phyloP scores from a whole-genome alignment of 1,140 invertebrate genomes.

The Eupristina koningsbergeri region DNA sequence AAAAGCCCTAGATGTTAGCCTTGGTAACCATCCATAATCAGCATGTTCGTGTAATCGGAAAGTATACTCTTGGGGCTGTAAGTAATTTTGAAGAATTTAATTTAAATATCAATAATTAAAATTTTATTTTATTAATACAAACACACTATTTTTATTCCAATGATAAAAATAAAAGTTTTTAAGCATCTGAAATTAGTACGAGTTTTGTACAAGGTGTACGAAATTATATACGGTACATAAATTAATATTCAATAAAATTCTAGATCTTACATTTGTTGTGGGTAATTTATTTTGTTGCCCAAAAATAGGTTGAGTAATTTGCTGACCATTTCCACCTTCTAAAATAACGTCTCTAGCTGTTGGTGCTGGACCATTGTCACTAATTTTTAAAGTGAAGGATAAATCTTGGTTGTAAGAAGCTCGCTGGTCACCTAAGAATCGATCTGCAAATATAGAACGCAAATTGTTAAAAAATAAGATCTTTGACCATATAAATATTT shows the following conservation, averaged over 20 bases:
- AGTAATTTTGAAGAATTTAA: not conserved
- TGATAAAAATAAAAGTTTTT: no score
- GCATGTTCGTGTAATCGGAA: conserved; percentile 93
- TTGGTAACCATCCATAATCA: conserved; percentile 93
- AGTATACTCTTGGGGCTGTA: conserved; percentile 81
- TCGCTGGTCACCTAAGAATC: conserved; percentile 93
- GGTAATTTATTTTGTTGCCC: conserved; percentile 92
- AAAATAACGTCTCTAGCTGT: conserved; percentile 90
- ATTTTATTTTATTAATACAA: no score
- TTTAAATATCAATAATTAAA: not conserved
- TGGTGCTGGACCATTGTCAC: conserved; percentile 80
- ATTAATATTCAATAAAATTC: not conserved
- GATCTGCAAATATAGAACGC: conserved; percentile 73
- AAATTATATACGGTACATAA: not conserved
- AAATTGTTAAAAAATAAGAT: not conserved
- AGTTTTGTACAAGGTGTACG: not conserved
- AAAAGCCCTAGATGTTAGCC: conserved; percentile 87
- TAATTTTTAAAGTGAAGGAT: conserved; percentile 91
- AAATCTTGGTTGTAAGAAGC: conserved; percentile 95
- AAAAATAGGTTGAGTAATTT: conserved; percentile 91
- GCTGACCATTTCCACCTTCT: conserved; percentile 85
- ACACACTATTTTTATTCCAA: no score
- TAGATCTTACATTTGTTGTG: conserved; percentile 74
- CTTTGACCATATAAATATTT: no score
- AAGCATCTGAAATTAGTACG: not conserved